Evolutionary conservation across 2,888 invertebrate genomes (phyloP).

Genomic region (Pseudoips prasinana): DNA sequence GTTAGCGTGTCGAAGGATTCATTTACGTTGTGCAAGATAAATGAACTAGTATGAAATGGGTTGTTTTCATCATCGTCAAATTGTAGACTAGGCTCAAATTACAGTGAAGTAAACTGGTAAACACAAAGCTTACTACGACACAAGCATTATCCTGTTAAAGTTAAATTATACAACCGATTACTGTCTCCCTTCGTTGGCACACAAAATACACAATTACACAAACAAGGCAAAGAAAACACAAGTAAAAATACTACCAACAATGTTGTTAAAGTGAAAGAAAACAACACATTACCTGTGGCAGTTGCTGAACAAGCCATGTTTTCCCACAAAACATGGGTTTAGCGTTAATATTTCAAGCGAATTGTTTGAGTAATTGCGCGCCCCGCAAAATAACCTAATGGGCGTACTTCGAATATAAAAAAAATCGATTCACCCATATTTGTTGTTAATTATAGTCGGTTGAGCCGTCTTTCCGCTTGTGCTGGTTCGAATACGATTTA

Average conservation of each 20-base stretch:
- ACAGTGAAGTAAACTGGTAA: constrained; percentile 21
- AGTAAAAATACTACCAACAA: constrained; percentile 45
- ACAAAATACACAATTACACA: constrained; percentile 70
- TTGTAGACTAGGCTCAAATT: constrained; percentile 9
- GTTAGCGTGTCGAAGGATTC: constrained; percentile 28
- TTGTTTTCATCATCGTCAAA: constrained; percentile 21
- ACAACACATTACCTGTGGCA: constrained; percentile 59
- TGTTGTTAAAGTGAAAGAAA: constrained; percentile 57
- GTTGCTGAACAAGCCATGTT: constrained; percentile 70
- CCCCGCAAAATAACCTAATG: constrained; percentile 63
- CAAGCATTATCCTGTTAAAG: constrained; percentile 45
- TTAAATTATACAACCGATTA: constrained; percentile 62
- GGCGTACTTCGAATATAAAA: constrained; percentile 53
- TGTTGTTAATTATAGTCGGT: constrained; percentile 81
- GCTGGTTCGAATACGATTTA: constrained; percentile 77
- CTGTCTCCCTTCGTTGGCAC: constrained; percentile 57
- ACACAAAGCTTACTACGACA: constrained; percentile 36
- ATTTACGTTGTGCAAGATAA: constrained; percentile 41
- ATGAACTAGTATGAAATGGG: constrained; percentile 28
- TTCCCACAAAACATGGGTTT: constrained; percentile 72
- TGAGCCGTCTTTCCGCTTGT: constrained; percentile 79
- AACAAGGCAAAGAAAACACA: constrained; percentile 61
- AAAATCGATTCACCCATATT: constrained; percentile 81
- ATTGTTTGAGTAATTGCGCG: constrained; percentile 72
- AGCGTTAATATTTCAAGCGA: constrained; percentile 69